Evolutionary conservation across 1,140 invertebrate species (phyloP), one percentile per base, ranked within the genome.

Genomic region (Atta texana): DNA sequence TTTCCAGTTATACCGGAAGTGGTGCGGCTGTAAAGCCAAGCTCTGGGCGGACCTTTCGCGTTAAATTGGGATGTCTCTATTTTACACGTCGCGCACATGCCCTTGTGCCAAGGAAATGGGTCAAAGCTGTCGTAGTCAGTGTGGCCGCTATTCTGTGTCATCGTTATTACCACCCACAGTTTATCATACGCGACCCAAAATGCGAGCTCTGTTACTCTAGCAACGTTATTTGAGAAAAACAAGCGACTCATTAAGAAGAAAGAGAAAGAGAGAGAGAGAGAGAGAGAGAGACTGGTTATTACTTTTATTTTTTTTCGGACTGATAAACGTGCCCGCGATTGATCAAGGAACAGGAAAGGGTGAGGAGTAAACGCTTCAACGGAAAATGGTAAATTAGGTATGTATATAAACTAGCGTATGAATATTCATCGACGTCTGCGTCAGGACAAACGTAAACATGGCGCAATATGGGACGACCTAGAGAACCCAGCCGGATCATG

Each of bases 331-430:
- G 31, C 78, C 21, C 53, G 53, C 51, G 53, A 74, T 72, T 39
- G 55, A 7, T 6, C 63, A 21, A 28, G 53, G 53, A 21, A 14
- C 16, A 24, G 7, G 31, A 44, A n/a, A 44, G 77, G 18, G 6
- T 16, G 78, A 34, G 51, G 78, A 87, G 85, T 90, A 88, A 88
- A 90, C 86, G 86, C 85, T 81, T 85, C 59, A 75, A 76, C 89
- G 78, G 75, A 87, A 81, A 85, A 86, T 88, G 88, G 75, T 84
- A 84, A 84, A 84, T 84, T 84, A 84, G 80, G 69, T 84, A 84
- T 84, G 69, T 84, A 75, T 84, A 84, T 84, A 84, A 84, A 84
- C 80, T 61, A 75, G 39, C 80, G 69, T 75, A 84, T 84, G 80
- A 84, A 84, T 84, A 84, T 84, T 84, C 80, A 84, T 84, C 80